A percentile compares a stretch with the other conserved stretches of the same genome.
These are phyloP conservation scores for Harmothoe impar DNA, from an alignment of 2,888 invertebrate genomes.

Conservation along the genomic window DNA sequence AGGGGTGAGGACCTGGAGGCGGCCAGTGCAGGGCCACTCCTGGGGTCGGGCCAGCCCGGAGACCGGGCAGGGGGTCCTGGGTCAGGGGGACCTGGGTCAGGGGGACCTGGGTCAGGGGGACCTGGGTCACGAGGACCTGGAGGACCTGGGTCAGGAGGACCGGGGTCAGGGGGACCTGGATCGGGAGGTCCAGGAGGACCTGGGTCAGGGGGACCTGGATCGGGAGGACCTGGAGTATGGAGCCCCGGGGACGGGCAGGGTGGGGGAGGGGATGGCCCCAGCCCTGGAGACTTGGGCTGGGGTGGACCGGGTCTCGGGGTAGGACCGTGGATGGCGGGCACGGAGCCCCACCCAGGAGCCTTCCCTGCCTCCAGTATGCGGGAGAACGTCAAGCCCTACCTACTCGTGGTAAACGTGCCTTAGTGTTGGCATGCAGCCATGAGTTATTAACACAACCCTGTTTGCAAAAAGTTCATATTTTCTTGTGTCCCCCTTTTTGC, in stretches of 20 bases:
- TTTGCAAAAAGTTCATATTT: background rate
- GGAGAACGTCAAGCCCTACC: slow-evolving; percentile 53
- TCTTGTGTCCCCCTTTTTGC: background rate
- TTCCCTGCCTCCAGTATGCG: slow-evolving; percentile 26
- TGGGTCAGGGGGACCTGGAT: background rate
- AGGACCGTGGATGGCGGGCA: slow-evolving; percentile 57
- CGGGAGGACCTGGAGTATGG: slow-evolving; percentile 22
- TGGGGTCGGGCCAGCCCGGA: background rate
- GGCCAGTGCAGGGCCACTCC: slow-evolving; percentile 29
- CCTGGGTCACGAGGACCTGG: background rate
- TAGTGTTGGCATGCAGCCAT: slow-evolving; percentile 52
- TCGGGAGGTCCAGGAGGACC: background rate
- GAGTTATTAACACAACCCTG: background rate
- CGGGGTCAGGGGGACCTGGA: slow-evolving; percentile 23
- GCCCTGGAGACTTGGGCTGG: slow-evolving; percentile 42
- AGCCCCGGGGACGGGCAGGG: background rate
- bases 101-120: slow-evolving; percentile 20
- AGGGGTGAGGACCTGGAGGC: slow-evolving; percentile 27
- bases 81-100: background rate
- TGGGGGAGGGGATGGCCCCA: background rate
- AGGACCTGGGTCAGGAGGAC: background rate
- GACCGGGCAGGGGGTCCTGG: slow-evolving; percentile 14
- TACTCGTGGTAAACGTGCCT: slow-evolving; percentile 37
- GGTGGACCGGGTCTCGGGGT: slow-evolving; percentile 27
- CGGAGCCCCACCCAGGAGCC: slow-evolving; percentile 53